Evolutionary conservation across 2,113 vertebrate species (phyloP).

Genomic region (Pterocles orientalis): DNA sequence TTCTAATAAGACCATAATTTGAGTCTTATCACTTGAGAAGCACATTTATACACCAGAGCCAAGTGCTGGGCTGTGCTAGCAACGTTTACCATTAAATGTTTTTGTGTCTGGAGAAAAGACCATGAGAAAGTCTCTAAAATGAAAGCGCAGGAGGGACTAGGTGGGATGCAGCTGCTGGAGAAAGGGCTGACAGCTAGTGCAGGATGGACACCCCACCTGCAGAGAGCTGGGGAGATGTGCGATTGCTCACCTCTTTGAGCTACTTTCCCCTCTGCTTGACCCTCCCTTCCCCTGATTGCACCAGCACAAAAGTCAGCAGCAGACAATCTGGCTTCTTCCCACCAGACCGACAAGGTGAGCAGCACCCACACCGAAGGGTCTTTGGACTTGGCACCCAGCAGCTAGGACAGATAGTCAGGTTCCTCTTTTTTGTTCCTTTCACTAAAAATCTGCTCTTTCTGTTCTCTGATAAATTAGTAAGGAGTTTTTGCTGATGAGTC

Average conservation of each 20-base stretch:
- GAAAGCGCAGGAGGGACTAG: neutral
- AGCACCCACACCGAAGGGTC: neutral
- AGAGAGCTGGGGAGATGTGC: neutral
- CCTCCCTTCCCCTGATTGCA: neutral
- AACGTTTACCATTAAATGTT: neutral
- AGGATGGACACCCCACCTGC: neutral
- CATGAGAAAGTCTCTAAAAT: neutral
- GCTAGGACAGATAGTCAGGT: neutral
- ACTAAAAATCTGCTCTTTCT: neutral
- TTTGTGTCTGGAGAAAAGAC: neutral
- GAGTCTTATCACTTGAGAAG: neutral
- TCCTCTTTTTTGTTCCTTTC: neutral
- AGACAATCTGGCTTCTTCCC: neutral
- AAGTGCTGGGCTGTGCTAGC: neutral
- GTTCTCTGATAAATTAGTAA: slow-evolving; percentile 55
- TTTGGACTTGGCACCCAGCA: neutral
- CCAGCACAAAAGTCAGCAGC: neutral
- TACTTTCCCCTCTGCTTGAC: neutral
- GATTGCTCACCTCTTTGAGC: neutral
- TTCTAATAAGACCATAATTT: neutral
- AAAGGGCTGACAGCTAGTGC: neutral
- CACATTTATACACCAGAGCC: neutral
- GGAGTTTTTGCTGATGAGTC: slow-evolving; percentile 60
- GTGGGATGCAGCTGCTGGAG: neutral
- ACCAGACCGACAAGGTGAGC: neutral